Conservation (phyloP, 2,113 vertebrate species). For the Azemiops feae region DNA sequence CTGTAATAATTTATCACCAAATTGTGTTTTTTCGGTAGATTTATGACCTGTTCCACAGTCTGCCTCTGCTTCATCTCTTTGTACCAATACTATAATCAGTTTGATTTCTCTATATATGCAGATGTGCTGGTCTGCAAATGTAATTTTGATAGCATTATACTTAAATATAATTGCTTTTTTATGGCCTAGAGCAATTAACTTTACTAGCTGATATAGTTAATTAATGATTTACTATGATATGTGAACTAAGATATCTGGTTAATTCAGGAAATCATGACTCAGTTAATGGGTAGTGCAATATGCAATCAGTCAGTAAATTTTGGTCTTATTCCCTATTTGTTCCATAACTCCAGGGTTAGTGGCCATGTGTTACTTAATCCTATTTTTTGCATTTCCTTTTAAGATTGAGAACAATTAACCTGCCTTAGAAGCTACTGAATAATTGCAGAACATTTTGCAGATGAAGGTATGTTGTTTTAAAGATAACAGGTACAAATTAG, state of each 20-base stretch:
- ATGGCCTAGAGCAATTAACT: neutral
- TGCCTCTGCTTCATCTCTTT: neutral
- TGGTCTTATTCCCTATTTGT: neutral
- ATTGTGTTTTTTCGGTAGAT: neutral
- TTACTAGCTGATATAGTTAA: neutral
- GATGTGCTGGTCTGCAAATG: neutral
- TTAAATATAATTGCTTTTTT: neutral
- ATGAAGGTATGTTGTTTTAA: constrained; percentile 17
- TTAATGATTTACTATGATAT: neutral
- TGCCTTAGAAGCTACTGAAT: neutral
- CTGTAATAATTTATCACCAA: neutral
- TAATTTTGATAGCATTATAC: neutral
- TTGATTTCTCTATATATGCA: neutral
- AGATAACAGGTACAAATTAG: neutral
- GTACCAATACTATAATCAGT: neutral
- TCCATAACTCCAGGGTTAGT: neutral
- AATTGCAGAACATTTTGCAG: neutral
- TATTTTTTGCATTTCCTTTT: neutral
- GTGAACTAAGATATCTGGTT: neutral
- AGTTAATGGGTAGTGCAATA: neutral
- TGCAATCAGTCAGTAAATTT: neutral
- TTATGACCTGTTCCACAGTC: neutral
- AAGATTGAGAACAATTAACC: constrained; percentile 1
- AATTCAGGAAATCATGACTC: neutral
- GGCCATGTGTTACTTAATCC: neutral